A percentile compares a stretch with the other conserved stretches of the same genome.
These are phyloP conservation scores for Cylindroiulus punctatus DNA, from an alignment of 2,888 invertebrate genomes.

Conservation along the genomic window DNA sequence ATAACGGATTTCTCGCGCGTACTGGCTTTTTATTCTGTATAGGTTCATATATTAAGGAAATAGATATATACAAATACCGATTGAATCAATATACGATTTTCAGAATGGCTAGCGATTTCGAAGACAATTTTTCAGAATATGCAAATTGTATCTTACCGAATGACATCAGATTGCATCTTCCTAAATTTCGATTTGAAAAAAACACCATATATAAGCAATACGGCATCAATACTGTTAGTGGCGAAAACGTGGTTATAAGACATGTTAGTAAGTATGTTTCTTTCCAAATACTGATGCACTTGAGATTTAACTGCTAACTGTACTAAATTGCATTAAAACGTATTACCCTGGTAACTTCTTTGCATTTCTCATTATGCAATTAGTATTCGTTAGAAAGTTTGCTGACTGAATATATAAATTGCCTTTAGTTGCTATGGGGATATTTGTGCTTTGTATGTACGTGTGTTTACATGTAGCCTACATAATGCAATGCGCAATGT, in stretches of 20 bases:
- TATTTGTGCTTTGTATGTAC: not conserved
- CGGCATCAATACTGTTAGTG: too few relatives aligned
- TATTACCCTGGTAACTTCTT: not conserved
- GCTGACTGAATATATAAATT: not conserved
- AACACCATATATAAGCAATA: too few relatives aligned
- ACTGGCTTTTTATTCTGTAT: not conserved
- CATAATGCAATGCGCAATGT: not conserved
- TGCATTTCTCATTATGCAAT: not conserved
- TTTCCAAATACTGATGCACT: too few relatives aligned
- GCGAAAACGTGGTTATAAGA: too few relatives aligned
- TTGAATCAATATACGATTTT: not conserved
- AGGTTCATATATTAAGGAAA: not conserved
- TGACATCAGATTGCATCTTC: too few relatives aligned
- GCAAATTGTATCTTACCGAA: too few relatives aligned
- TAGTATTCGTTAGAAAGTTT: not conserved
- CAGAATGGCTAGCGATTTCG: not conserved
- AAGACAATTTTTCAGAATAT: too few relatives aligned
- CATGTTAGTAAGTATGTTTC: too few relatives aligned
- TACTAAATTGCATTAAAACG: too few relatives aligned
- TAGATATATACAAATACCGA: not conserved
- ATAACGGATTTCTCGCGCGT: not conserved
- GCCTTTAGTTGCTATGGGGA: not conserved
- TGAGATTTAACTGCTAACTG: not conserved
- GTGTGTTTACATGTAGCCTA: not conserved
- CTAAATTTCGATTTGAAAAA: too few relatives aligned